phyloP scores from a whole-genome alignment of 2,888 invertebrate species.

The Brenthis hecate region DNA sequence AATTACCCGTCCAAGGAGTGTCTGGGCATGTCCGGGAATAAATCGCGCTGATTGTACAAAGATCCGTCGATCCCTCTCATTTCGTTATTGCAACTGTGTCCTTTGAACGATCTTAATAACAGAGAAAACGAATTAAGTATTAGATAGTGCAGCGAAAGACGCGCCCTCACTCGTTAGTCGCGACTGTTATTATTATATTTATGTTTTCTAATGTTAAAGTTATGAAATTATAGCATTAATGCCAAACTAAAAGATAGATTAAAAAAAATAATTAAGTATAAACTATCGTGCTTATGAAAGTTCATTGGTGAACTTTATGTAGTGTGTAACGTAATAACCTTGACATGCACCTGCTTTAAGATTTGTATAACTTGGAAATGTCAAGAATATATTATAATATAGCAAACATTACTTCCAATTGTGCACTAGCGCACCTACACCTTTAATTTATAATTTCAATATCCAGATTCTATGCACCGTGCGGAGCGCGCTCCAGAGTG shows the following conservation, averaged over 20 bases:
- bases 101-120: slow-evolving; percentile 47
- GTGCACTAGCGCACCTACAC: neutral
- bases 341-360: too few species aligned
- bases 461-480: slow-evolving; percentile 22
- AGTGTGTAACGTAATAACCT: too few species aligned
- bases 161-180: slow-evolving; percentile 6
- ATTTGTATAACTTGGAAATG: too few species aligned
- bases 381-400: too few species aligned
- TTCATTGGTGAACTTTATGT: too few species aligned
- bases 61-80: slow-evolving; percentile 69
- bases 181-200: neutral
- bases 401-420: too few species aligned
- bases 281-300: too few species aligned
- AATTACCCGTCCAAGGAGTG: slow-evolving; percentile 51
- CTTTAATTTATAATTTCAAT: slow-evolving; percentile 2
- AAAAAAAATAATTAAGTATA: too few species aligned
- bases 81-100: slow-evolving; percentile 71
- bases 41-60: slow-evolving; percentile 79
- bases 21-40: slow-evolving; percentile 57
- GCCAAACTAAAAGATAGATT: too few species aligned
- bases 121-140: slow-evolving; percentile 39
- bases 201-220: neutral
- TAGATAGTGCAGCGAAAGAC: slow-evolving; percentile 26
- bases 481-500: slow-evolving; percentile 42
- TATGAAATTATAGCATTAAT: neutral